Conservation (phyloP, 1,140 invertebrate species). For the Adoxophyes honmai region DNA sequence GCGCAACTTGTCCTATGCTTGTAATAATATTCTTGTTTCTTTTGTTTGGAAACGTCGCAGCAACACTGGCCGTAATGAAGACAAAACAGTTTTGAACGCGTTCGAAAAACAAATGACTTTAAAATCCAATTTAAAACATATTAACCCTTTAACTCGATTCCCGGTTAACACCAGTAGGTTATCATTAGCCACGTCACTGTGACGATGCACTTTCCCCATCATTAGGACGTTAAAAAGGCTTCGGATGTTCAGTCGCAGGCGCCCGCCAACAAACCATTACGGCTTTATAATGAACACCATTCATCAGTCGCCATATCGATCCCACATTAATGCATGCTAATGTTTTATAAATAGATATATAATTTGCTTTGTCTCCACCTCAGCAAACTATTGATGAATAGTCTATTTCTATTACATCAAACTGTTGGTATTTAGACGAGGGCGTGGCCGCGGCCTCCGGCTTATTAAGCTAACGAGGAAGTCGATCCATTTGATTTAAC, state of each 20-base stretch:
- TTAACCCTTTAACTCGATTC: constrained; percentile 51
- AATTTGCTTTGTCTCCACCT: constrained; percentile 75
- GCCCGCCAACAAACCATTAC: constrained; percentile 71
- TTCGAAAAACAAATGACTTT: constrained; percentile 19
- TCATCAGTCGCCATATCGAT: constrained; percentile 70
- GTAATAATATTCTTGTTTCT: constrained; percentile 22
- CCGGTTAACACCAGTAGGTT: constrained; percentile 59
- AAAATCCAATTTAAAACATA: constrained; percentile 49
- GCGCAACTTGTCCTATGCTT: constrained; percentile 19
- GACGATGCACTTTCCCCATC: constrained; percentile 63
- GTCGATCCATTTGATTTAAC: constrained; percentile 62
- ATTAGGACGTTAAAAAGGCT: constrained; percentile 59
- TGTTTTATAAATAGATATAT: constrained; percentile 76
- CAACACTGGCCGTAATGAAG: constrained; percentile 8
- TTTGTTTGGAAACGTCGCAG: constrained; percentile 13
- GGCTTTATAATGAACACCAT: constrained; percentile 71
- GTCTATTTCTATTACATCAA: constrained; percentile 57
- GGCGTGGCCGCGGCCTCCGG: constrained; percentile 51
- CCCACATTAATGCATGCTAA: constrained; percentile 73
- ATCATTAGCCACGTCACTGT: constrained; percentile 51
- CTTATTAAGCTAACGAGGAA: constrained; percentile 43
- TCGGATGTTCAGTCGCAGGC: constrained; percentile 52
- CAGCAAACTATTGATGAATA: constrained; percentile 65
- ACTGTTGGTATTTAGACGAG: constrained; percentile 55
- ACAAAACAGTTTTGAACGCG: constrained; percentile 8